Evolutionary conservation across 2,797 vertebrate species (phyloP).

Genomic region (Leuciscus waleckii): DNA sequence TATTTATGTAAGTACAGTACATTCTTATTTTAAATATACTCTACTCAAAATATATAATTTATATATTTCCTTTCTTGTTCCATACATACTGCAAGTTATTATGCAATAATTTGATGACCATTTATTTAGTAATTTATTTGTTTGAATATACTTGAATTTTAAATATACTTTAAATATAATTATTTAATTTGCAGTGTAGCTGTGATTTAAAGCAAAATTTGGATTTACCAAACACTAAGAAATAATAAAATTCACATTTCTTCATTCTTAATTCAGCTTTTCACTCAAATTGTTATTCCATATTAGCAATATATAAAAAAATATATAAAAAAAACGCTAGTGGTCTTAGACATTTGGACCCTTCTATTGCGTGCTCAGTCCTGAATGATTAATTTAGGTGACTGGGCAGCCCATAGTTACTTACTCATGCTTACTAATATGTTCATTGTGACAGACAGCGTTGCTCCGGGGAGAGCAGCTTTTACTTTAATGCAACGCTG

Average conservation of each 20-base stretch:
- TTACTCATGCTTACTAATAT: constrained; percentile 41
- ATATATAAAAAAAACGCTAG: too few relatives aligned
- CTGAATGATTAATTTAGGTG: constrained; percentile 37
- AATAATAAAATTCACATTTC: background rate
- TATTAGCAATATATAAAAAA: background rate
- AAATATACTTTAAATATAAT: background rate
- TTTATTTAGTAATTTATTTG: background rate
- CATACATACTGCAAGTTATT: background rate
- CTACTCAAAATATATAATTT: background rate
- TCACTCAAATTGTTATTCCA: background rate
- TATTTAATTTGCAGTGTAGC: background rate
- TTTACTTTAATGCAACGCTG: constrained; percentile 40
- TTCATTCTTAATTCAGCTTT: background rate
- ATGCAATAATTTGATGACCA: background rate
- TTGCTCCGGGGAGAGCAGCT: constrained; percentile 27
- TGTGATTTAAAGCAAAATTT: background rate
- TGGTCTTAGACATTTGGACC: background rate
- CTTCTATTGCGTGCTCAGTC: constrained; percentile 3
- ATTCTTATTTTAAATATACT: background rate
- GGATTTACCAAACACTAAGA: background rate
- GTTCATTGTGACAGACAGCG: constrained; percentile 19
- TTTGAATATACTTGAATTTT: background rate
- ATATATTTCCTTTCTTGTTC: background rate
- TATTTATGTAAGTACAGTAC: background rate
- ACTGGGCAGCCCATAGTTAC: constrained; percentile 8